These are phyloP conservation scores for Rhodinocichla rosea DNA, from an alignment of 2,113 vertebrate species.

Conservation along the genomic window DNA sequence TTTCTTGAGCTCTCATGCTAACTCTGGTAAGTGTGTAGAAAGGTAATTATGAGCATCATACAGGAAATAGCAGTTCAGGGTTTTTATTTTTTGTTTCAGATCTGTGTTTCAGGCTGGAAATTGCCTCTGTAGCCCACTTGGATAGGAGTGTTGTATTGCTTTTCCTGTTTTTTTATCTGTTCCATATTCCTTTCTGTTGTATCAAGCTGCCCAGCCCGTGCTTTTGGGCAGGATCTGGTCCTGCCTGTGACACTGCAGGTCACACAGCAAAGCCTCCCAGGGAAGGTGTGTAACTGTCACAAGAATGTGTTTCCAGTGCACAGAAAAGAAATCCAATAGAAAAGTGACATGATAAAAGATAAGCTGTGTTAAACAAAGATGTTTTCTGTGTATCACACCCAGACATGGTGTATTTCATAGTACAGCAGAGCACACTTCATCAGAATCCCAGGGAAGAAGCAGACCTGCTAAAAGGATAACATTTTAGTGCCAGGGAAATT, in stretches of 20 bases:
- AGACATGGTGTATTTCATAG: conserved; percentile 54
- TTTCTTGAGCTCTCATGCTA: neutral
- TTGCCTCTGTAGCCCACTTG: neutral
- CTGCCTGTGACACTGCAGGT: neutral
- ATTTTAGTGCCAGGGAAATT: conserved; percentile 59
- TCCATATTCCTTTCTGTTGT: neutral
- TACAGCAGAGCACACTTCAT: conserved; percentile 35
- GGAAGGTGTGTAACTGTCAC: neutral
- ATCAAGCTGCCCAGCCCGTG: neutral
- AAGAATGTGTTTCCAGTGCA: neutral
- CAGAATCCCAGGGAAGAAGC: conserved; percentile 45
- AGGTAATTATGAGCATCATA: neutral
- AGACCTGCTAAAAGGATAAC: conserved; percentile 49
- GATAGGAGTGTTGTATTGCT: neutral
- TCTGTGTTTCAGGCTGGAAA: neutral
- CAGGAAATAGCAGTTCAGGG: neutral
- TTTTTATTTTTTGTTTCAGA: neutral
- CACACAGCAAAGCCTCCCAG: neutral
- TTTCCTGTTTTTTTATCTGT: neutral
- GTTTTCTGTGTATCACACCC: conserved; percentile 40
- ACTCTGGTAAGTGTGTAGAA: neutral
- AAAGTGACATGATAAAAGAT: conserved; percentile 63
- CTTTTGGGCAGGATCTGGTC: neutral
- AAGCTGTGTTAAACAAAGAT: conserved; percentile 63
- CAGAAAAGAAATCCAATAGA: conserved; percentile 62